Percentiles rank a stretch among this genome's conserved stretches.
phyloP scores from a whole-genome alignment of 2,888 invertebrate species.

The Cantharis rufa region DNA sequence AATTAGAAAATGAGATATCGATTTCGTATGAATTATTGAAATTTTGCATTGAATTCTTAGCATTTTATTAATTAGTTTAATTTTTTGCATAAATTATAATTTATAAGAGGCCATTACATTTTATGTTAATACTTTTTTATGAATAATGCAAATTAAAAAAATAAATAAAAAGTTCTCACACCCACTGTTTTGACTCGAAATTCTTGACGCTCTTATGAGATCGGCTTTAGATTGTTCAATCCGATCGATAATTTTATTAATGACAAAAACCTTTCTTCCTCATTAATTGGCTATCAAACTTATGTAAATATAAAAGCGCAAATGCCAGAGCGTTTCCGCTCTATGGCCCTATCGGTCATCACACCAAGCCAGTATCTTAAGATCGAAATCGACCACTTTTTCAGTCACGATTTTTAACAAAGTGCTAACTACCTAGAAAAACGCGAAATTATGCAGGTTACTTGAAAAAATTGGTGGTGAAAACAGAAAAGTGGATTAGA shows the following conservation, averaged over 20 bases:
- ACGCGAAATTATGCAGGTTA: neutral
- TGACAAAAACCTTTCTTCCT: neutral
- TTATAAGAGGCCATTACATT: neutral
- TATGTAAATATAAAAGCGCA: no score
- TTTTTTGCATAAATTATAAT: neutral
- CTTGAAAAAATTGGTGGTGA: neutral
- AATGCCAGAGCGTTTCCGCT: no score
- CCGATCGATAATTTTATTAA: neutral
- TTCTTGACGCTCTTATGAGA: neutral
- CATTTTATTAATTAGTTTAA: neutral
- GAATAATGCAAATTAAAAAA: conserved; percentile 2
- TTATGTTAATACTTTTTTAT: neutral
- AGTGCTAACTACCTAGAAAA: neutral
- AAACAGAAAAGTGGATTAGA: neutral
- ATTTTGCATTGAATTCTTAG: neutral
- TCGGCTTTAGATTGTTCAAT: neutral
- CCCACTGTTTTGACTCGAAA: neutral
- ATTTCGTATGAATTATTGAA: neutral
- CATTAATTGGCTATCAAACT: neutral
- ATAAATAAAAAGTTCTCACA: neutral
- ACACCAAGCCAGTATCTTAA: neutral
- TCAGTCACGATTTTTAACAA: neutral
- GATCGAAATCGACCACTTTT: neutral
- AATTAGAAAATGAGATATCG: conserved; percentile 1
- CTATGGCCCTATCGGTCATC: no score